phyloP scores from a whole-genome alignment of 2,113 vertebrate genomes.

The Rhinogobius similis region DNA sequence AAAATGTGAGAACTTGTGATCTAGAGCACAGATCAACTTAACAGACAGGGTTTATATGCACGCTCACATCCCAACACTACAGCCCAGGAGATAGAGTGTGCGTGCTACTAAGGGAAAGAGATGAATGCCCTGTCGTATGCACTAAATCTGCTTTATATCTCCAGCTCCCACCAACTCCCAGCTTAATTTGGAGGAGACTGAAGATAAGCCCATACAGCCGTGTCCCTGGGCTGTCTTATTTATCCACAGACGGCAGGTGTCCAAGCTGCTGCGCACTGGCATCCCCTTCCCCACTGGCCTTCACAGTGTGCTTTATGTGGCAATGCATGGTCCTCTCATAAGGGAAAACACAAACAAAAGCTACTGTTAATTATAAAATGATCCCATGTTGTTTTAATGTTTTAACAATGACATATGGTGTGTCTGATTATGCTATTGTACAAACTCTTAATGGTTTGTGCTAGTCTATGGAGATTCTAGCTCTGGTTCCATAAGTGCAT shows the following conservation, averaged over 20 bases:
- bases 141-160: conserved; percentile 69
- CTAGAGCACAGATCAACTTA: not conserved
- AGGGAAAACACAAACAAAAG: not conserved
- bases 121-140: conserved; percentile 66
- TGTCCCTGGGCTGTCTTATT: conserved; percentile 59
- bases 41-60: not conserved
- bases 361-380: not conserved
- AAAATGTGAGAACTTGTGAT: not conserved
- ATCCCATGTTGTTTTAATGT: not conserved
- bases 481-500: too few relatives aligned
- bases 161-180: conserved; percentile 67
- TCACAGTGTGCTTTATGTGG: not conserved
- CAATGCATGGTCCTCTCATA: not conserved
- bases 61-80: conserved; percentile 44
- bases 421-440: too few relatives aligned
- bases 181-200: conserved; percentile 72
- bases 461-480: too few relatives aligned
- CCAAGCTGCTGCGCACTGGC: conserved; percentile 13
- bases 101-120: conserved; percentile 41
- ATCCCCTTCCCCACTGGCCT: conserved; percentile 18
- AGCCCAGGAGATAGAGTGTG: conserved; percentile 27
- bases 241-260: conserved; percentile 54
- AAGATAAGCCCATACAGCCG: conserved; percentile 49
- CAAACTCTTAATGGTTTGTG: too few relatives aligned
- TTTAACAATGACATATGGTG: not conserved